Conservation (phyloP, 2,888 invertebrate genomes). For the Holacanthella duospinosa region DNA sequence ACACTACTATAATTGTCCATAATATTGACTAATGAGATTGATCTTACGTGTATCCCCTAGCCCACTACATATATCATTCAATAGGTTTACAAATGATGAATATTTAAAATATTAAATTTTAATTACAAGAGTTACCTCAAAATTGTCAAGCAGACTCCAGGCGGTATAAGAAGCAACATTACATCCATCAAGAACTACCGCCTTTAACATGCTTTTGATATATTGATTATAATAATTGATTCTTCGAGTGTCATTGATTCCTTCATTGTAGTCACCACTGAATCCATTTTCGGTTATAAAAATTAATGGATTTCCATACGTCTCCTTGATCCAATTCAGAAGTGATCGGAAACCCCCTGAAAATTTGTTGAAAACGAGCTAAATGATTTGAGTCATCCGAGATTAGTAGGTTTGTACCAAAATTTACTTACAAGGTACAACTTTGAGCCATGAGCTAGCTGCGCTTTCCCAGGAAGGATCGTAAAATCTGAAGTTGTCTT, state of each 20-base stretch:
- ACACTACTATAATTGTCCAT: neutral
- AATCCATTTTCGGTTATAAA: constrained; percentile 29
- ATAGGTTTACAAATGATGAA: neutral
- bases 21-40: neutral
- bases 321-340: constrained; percentile 9
- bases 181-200: constrained; percentile 26
- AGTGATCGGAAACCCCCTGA: constrained; percentile 5
- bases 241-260: constrained; percentile 21
- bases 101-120: too few species aligned
- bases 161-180: constrained; percentile 33
- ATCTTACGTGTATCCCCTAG: constrained; percentile 9
- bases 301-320: constrained; percentile 7
- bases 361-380: neutral
- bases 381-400: neutral
- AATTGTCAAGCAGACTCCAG: constrained; percentile 35
- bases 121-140: constrained; percentile 17
- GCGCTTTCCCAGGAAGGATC: constrained; percentile 22
- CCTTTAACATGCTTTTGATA: constrained; percentile 32
- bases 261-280: constrained; percentile 17
- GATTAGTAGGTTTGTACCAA: neutral
- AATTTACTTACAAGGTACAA: constrained; percentile 23
- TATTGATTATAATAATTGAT: constrained; percentile 23
- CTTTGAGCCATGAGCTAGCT: constrained; percentile 30
- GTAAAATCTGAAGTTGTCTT: constrained; percentile 11
- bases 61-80: neutral